Conservation (phyloP, 1,140 invertebrate genomes). For the Drosophila sturtevanti region DNA sequence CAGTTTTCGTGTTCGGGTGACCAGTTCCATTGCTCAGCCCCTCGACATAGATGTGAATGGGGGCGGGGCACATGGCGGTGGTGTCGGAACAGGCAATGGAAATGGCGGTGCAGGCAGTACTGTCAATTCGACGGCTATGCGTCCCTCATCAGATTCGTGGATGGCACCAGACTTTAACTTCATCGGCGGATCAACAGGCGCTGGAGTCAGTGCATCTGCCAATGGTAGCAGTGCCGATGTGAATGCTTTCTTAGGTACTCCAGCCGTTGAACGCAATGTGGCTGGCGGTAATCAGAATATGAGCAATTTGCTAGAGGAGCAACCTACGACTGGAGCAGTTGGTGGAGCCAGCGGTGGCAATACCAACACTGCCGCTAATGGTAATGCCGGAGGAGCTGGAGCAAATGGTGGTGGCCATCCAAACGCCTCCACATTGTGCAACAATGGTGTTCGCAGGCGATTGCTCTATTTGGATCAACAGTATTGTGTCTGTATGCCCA, state of each 20-base stretch:
- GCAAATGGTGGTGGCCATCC: conserved; percentile 23
- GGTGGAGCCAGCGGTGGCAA: background rate
- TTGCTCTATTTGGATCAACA: conserved; percentile 74
- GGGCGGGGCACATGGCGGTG: conserved; percentile 5
- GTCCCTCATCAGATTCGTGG: conserved; percentile 62
- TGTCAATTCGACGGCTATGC: conserved; percentile 30
- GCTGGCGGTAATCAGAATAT: conserved; percentile 48
- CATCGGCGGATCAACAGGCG: conserved; percentile 21
- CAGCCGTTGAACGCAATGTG: conserved; percentile 39
- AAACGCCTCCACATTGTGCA: conserved; percentile 49
- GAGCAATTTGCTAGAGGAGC: conserved; percentile 62
- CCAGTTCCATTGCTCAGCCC: conserved; percentile 59
- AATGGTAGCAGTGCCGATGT: conserved; percentile 26
- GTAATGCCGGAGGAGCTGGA: background rate
- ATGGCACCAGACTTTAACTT: conserved; percentile 66
- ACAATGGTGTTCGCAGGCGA: conserved; percentile 54
- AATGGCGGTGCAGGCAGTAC: conserved; percentile 16
- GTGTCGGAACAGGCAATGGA: conserved; percentile 9
- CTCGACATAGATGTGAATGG: conserved; percentile 70
- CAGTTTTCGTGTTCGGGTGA: conserved; percentile 59
- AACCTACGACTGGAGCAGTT: conserved; percentile 21
- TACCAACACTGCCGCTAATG: background rate
- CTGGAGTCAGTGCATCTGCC: background rate
- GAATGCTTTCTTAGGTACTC: conserved; percentile 40
- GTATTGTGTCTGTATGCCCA: conserved; percentile 85